Conservation (phyloP, 1,140 invertebrate species). For the Sitobion miscanthi region DNA sequence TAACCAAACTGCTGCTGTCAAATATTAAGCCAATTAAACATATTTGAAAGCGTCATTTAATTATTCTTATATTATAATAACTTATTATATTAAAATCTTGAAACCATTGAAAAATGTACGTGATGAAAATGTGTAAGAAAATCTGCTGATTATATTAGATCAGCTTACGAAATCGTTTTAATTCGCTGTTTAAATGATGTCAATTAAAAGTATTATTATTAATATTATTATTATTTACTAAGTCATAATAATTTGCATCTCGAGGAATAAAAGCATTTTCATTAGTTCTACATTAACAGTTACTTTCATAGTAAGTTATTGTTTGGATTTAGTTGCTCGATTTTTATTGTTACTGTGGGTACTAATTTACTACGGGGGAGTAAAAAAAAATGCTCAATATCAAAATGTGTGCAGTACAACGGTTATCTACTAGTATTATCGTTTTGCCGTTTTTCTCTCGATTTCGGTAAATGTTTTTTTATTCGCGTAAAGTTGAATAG, state of each 20-base stretch:
- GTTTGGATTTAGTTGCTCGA: background rate
- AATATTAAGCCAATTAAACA: background rate
- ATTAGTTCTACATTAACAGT: too few relatives aligned
- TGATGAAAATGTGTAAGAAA: background rate
- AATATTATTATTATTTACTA: background rate
- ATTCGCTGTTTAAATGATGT: background rate
- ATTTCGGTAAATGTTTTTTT: background rate
- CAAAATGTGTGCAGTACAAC: background rate
- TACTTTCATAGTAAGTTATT: background rate
- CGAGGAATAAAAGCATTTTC: too few relatives aligned
- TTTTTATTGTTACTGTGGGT: background rate
- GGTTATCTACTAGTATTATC: background rate
- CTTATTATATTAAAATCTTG: background rate
- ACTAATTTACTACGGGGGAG: background rate
- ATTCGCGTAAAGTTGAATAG: background rate
- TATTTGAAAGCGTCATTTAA: background rate
- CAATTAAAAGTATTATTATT: background rate
- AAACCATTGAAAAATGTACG: background rate
- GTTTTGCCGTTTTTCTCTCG: background rate
- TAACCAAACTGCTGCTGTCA: background rate
- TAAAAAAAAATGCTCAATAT: background rate
- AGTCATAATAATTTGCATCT: too few relatives aligned
- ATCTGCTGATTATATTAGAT: background rate
- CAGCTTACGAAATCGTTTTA: background rate
- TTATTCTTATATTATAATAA: background rate